Percentiles rank a stretch among this genome's conserved stretches.
These are phyloP conservation scores for Scytalopus superciliaris DNA, from an alignment of 2,113 vertebrate genomes.

Conservation along the genomic window DNA sequence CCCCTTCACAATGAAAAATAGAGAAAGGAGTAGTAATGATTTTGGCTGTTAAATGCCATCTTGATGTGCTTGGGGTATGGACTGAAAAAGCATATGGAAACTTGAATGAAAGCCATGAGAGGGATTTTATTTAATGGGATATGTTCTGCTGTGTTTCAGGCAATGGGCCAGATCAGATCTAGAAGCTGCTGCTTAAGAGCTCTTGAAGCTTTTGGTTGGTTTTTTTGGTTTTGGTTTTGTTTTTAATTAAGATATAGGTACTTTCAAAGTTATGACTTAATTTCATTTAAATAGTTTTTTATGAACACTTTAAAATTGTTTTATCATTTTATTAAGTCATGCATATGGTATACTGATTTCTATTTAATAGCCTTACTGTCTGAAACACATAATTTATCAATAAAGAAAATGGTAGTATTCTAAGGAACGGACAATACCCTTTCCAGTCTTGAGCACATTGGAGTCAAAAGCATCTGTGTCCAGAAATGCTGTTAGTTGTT, in stretches of 20 bases:
- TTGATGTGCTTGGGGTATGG: neutral
- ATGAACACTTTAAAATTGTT: neutral
- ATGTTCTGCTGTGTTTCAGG: neutral
- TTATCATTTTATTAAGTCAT: neutral
- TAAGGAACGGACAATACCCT: neutral
- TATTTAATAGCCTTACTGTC: neutral
- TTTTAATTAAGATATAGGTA: neutral
- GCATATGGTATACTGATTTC: neutral
- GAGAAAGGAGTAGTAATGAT: neutral
- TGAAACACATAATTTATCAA: neutral
- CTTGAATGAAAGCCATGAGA: neutral
- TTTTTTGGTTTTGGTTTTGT: no score
- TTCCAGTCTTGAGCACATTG: accelerated
- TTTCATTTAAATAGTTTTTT: neutral
- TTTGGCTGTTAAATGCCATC: neutral
- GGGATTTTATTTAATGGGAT: neutral
- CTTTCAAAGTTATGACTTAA: neutral
- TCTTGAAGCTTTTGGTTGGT: neutral
- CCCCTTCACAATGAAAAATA: neutral
- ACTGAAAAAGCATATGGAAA: neutral
- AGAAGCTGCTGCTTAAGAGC: neutral
- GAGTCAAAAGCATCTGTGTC: neutral
- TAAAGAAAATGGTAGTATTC: neutral
- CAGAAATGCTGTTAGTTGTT: neutral
- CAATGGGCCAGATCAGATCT: neutral